A percentile compares a stretch with the other conserved stretches of the same genome.
These are phyloP conservation scores for Lasioglossum villosulum DNA, from an alignment of 2,888 invertebrate species.

Conservation along the genomic window DNA sequence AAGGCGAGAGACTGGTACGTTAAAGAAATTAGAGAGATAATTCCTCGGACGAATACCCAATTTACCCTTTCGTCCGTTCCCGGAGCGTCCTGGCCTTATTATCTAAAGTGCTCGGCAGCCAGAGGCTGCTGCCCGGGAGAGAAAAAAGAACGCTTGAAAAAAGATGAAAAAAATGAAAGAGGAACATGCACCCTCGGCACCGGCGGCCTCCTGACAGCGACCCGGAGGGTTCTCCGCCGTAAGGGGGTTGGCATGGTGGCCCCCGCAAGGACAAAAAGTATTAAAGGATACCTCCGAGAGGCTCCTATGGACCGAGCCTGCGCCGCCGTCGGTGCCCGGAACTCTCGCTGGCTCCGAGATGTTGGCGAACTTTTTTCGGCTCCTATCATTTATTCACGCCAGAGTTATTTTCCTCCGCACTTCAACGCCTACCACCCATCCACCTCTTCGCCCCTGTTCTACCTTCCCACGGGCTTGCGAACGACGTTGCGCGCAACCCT, in stretches of 20 bases:
- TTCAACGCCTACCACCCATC: constrained; percentile 54
- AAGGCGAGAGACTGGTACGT: constrained; percentile 82
- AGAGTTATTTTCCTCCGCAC: constrained; percentile 75
- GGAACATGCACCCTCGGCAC: constrained; percentile 47
- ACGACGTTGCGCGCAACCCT: background rate
- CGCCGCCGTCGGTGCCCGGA: constrained; percentile 48
- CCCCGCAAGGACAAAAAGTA: constrained; percentile 75
- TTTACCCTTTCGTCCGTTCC: constrained; percentile 82
- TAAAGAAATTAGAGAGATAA: constrained; percentile 88
- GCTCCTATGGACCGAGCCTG: constrained; percentile 52
- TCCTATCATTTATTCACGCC: constrained; percentile 81
- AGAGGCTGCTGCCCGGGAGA: constrained; percentile 55
- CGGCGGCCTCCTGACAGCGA: constrained; percentile 66
- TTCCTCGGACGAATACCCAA: constrained; percentile 84
- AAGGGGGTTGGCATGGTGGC: constrained; percentile 55
- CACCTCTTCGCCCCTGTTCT: constrained; percentile 1
- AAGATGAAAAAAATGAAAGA: constrained; percentile 51
- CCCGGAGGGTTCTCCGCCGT: constrained; percentile 64
- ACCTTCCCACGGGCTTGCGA: background rate
- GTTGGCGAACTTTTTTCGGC: constrained; percentile 73
- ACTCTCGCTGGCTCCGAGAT: constrained; percentile 62
- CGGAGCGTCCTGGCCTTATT: constrained; percentile 82
- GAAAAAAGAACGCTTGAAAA: background rate
- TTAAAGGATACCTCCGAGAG: constrained; percentile 69
- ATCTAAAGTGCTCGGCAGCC: constrained; percentile 84